Conservation (phyloP, 2,797 vertebrate genomes). For the Galaxias olidus region DNA sequence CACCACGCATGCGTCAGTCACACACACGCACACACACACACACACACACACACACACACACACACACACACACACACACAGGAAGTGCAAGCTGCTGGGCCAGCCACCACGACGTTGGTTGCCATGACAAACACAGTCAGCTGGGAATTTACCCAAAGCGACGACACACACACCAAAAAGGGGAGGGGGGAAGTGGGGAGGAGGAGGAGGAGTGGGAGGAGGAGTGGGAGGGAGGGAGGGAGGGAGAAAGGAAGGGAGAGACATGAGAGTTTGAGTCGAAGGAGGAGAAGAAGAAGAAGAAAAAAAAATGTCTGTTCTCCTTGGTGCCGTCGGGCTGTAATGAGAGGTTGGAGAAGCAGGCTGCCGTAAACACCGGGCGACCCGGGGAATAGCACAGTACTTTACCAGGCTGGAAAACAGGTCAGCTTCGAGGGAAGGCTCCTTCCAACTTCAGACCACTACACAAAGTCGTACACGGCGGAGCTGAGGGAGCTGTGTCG, state of each 20-base stretch:
- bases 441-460: no score
- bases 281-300: constrained; percentile 25
- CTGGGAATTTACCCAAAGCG: constrained; percentile 81
- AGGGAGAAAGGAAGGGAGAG: constrained; percentile 1
- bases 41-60: constrained; percentile 31
- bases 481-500: no score
- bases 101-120: constrained; percentile 78
- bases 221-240: constrained; percentile 12
- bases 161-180: constrained; percentile 70
- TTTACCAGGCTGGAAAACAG: neutral
- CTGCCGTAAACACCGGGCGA: neutral
- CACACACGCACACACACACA: constrained; percentile 26
- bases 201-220: constrained; percentile 12
- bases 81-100: constrained; percentile 76
- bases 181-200: constrained; percentile 15
- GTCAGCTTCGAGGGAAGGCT: neutral
- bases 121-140: constrained; percentile 82
- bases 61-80: constrained; percentile 58
- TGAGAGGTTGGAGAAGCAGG: neutral
- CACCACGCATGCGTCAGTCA: constrained; percentile 35
- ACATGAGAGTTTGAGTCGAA: constrained; percentile 20
- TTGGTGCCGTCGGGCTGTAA: neutral
- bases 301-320: constrained; percentile 31
- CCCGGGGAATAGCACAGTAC: neutral
- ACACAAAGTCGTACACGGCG: no score